Percentiles rank a stretch among this genome's conserved stretches.
Conservation (phyloP, 1,140 invertebrate species). For the Meloidogyne chitwoodi region DNA sequence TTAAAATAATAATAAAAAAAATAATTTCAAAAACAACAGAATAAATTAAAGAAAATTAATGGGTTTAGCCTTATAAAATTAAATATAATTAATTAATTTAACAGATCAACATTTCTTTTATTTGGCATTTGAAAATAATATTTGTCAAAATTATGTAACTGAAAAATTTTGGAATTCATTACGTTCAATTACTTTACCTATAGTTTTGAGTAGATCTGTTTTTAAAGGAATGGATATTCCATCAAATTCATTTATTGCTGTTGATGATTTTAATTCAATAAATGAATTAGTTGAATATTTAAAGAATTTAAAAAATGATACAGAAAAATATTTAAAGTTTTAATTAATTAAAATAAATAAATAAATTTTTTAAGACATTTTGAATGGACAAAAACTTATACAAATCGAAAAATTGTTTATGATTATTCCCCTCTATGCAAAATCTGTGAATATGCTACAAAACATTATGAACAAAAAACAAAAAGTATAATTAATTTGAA, state of each 20-base stretch:
- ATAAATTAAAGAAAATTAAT: too few relatives aligned
- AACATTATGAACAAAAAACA: too few relatives aligned
- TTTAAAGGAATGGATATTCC: conserved; percentile 20
- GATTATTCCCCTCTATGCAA: too few relatives aligned
- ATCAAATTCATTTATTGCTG: conserved; percentile 22
- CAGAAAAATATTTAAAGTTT: conserved; percentile 13
- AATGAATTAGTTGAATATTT: conserved; percentile 16
- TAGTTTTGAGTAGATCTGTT: conserved; percentile 11
- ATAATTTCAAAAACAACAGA: too few relatives aligned
- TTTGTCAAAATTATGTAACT: conserved; percentile 59
- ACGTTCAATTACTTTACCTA: conserved; percentile 2
- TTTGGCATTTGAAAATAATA: conserved; percentile 58
- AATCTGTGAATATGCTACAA: too few relatives aligned
- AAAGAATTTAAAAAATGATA: not conserved
- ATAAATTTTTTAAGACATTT: too few relatives aligned
- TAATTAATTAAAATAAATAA: too few relatives aligned
- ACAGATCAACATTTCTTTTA: conserved; percentile 43
- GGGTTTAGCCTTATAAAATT: too few relatives aligned
- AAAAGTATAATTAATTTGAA: too few relatives aligned
- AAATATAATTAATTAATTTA: not conserved
- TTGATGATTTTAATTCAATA: conserved; percentile 19
- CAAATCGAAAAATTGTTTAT: too few relatives aligned
- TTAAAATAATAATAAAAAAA: too few relatives aligned
- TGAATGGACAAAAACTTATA: too few relatives aligned
- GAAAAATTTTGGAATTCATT: conserved; percentile 52